Percentiles rank a stretch among this genome's conserved stretches.
These are phyloP conservation scores for Mantis religiosa DNA, from an alignment of 2,888 invertebrate species.

Conservation along the genomic window DNA sequence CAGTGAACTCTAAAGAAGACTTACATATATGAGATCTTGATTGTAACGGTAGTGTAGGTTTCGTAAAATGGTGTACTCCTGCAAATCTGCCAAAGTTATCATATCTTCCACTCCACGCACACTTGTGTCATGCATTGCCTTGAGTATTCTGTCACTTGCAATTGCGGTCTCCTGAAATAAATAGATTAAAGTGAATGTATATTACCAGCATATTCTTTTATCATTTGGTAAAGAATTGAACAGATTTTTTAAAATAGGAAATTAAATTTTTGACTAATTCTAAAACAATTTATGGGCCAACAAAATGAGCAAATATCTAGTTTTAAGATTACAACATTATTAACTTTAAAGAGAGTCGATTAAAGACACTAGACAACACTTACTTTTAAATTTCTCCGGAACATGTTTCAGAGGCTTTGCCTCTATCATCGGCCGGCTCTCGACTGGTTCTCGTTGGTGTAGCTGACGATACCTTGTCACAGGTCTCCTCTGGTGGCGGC, in stretches of 20 bases:
- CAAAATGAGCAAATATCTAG: no score
- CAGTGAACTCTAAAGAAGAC: constrained; percentile 40
- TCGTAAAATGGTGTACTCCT: constrained; percentile 88
- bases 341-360: no score
- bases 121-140: constrained; percentile 74
- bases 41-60: constrained; percentile 87
- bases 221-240: neutral
- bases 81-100: constrained; percentile 90
- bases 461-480: no score
- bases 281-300: no score
- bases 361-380: no score
- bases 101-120: constrained; percentile 86
- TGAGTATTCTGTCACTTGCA: constrained; percentile 57
- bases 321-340: no score
- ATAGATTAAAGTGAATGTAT: no score
- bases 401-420: no score
- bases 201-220: neutral
- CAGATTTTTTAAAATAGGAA: neutral
- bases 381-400: no score
- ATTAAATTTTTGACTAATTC: neutral
- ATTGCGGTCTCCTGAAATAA: constrained; percentile 19
- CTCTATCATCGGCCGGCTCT: no score
- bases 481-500: no score
- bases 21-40: constrained; percentile 86
- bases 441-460: no score